Conservation (phyloP, 2,113 vertebrate species). For the Passer montanus region DNA sequence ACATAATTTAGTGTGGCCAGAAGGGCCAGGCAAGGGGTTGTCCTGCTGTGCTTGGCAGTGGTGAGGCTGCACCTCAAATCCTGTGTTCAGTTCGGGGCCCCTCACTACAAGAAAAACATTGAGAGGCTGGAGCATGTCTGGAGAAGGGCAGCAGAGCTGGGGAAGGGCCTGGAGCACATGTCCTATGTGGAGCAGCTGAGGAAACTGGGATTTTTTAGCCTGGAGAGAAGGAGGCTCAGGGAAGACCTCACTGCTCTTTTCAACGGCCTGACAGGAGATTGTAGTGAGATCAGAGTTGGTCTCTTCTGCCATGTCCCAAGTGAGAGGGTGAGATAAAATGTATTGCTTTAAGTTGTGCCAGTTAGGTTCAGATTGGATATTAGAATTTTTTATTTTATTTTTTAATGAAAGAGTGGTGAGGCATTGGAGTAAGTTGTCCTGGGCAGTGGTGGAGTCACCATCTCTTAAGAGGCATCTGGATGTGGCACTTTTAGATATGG, state of each 20-base stretch:
- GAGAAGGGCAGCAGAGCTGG: fast-evolving
- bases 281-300: background rate
- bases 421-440: background rate
- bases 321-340: background rate
- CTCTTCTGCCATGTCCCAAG: background rate
- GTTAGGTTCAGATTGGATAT: background rate
- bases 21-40: background rate
- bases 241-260: background rate
- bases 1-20: background rate
- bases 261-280: background rate
- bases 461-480: background rate
- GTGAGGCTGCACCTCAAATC: background rate
- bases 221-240: background rate
- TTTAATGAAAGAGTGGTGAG: background rate
- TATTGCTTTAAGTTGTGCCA: background rate
- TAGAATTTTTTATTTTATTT: background rate
- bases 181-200: background rate
- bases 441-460: background rate
- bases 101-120: background rate
- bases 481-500: background rate
- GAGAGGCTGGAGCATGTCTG: fast-evolving
- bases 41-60: background rate
- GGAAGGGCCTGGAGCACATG: background rate
- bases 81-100: background rate
- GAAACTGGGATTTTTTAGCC: background rate